A percentile compares a stretch with the other conserved stretches of the same genome.
Conservation (phyloP, 2,113 vertebrate genomes). For the Brachirus orientalis region DNA sequence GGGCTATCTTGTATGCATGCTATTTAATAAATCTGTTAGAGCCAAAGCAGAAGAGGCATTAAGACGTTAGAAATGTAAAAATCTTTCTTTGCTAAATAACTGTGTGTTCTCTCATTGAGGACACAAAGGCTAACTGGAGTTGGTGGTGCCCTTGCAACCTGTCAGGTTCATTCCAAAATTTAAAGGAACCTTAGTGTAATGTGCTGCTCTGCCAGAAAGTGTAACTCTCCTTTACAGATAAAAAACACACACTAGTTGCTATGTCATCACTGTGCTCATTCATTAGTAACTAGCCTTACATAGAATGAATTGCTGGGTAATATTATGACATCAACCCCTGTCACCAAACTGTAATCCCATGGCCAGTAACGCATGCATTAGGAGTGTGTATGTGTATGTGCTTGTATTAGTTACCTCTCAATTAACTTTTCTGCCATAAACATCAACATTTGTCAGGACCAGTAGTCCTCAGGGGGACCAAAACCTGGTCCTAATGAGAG, state of each 20-base stretch:
- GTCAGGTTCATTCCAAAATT: conserved; percentile 2
- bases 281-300: conserved; percentile 57
- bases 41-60: too few relatives aligned
- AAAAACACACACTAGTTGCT: background rate
- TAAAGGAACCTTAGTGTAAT: conserved; percentile 12
- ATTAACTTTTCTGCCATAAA: too few relatives aligned
- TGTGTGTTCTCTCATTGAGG: background rate
- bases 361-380: conserved; percentile 44
- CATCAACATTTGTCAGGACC: too few relatives aligned
- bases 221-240: conserved; percentile 19
- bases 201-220: conserved; percentile 28
- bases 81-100: too few relatives aligned
- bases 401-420: conserved; percentile 17
- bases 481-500: too few relatives aligned
- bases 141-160: conserved; percentile 19
- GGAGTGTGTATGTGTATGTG: conserved; percentile 16
- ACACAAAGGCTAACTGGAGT: conserved; percentile 10
- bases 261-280: conserved; percentile 31
- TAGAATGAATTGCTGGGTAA: conserved; percentile 64
- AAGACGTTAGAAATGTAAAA: too few relatives aligned
- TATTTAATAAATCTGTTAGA: background rate
- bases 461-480: too few relatives aligned
- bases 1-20: background rate
- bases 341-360: conserved; percentile 60
- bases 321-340: conserved; percentile 39